These are phyloP conservation scores for Motacilla alba DNA, from an alignment of 2,113 vertebrate species.

Conservation along the genomic window DNA sequence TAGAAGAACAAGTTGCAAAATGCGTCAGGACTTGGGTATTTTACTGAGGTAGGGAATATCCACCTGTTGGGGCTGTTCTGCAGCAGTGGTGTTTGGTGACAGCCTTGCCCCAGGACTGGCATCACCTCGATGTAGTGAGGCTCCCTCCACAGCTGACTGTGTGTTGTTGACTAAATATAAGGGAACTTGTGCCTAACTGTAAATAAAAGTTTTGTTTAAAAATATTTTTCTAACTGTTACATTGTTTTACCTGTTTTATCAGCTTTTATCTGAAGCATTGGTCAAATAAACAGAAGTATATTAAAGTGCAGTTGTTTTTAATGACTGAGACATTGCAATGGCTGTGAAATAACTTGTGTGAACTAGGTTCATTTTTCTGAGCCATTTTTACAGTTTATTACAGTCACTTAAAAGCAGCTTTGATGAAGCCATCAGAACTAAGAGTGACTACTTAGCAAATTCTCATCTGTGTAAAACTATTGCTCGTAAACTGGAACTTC, in stretches of 20 bases:
- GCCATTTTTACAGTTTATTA: not conserved
- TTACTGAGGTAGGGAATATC: not conserved
- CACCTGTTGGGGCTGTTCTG: accelerated
- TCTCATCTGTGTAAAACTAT: not conserved
- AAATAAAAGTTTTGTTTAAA: not conserved
- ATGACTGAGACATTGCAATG: not conserved
- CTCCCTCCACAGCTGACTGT: not conserved
- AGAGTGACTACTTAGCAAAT: not conserved
- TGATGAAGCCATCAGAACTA: not conserved
- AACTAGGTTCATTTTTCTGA: not conserved
- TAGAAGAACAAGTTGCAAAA: not conserved
- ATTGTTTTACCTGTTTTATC: not conserved
- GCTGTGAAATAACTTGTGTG: not conserved
- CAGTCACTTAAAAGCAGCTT: not conserved
- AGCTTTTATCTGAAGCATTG: not conserved
- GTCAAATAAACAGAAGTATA: not conserved
- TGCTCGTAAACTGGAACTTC: not conserved
- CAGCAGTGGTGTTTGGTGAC: not conserved
- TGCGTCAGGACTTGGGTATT: not conserved
- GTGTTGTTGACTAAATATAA: not conserved
- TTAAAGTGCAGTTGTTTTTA: not conserved
- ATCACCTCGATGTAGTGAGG: accelerated
- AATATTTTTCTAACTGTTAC: not conserved
- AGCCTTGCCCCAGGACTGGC: not conserved
- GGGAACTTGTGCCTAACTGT: not conserved